These are phyloP conservation scores for Rhyzopertha dominica DNA, from an alignment of 1,140 invertebrate species.

Conservation along the genomic window DNA sequence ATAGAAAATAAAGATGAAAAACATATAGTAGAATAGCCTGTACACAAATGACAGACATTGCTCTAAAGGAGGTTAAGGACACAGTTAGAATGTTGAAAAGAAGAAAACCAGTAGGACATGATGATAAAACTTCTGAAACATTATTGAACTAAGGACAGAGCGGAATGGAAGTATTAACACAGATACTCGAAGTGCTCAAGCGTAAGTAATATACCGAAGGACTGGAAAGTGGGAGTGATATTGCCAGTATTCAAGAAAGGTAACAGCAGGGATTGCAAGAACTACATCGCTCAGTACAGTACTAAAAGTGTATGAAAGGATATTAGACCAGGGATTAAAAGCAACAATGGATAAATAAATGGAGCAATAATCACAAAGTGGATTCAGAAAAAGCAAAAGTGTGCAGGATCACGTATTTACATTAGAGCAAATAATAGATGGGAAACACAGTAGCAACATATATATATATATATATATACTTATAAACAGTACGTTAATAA, in stretches of 20 bases:
- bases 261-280: background rate
- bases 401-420: too few species aligned
- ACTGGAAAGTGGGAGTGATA: slow-evolving; percentile 1
- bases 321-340: too few species aligned
- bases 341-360: background rate
- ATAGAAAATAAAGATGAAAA: too few species aligned
- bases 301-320: slow-evolving; percentile 2
- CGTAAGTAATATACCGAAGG: background rate
- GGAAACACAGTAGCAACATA: too few species aligned
- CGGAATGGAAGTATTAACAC: background rate
- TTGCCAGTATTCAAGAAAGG: slow-evolving; percentile 1
- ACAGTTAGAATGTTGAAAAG: slow-evolving; percentile 1
- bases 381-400: too few species aligned
- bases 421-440: too few species aligned
- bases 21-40: too few species aligned
- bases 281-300: slow-evolving; percentile 5
- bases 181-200: slow-evolving; percentile 3
- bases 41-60: background rate
- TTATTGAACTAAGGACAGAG: slow-evolving; percentile 3
- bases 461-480: too few species aligned
- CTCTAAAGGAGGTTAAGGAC: slow-evolving; percentile 5
- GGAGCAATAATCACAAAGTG: too few species aligned
- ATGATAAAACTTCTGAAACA: slow-evolving; percentile 14
- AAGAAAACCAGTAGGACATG: too few species aligned
- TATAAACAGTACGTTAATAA: too few species aligned